Conservation (phyloP, 2,113 vertebrate species). For the Acrocephalus arundinaceus region DNA sequence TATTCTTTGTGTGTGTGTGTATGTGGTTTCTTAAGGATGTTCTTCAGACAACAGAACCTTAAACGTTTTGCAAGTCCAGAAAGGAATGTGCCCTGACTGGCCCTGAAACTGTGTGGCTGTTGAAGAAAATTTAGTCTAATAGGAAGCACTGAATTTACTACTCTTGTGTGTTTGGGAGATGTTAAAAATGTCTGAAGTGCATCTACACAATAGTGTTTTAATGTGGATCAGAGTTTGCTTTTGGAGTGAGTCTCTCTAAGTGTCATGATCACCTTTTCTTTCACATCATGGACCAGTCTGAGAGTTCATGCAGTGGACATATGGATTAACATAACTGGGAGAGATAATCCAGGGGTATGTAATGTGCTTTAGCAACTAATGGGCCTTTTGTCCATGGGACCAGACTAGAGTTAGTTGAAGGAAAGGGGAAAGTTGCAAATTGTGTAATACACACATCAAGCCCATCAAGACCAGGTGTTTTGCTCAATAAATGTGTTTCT, state of each 20-base stretch:
- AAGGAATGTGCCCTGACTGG: accelerated
- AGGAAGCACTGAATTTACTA: neutral
- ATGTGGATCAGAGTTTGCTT: neutral
- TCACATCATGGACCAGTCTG: neutral
- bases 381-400: neutral
- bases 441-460: neutral
- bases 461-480: neutral
- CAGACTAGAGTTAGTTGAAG: neutral
- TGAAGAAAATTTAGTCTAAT: neutral
- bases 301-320: neutral
- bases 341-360: neutral
- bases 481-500: neutral
- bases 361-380: neutral
- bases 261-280: neutral
- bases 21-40: neutral
- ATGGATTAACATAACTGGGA: neutral
- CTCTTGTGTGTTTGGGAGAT: neutral
- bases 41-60: neutral
- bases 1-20: neutral
- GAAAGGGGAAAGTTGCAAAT: neutral
- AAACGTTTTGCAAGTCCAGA: neutral
- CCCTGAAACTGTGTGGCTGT: neutral
- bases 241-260: neutral
- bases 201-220: neutral
- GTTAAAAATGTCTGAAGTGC: neutral